Evolutionary conservation across 2,113 vertebrate species (phyloP).

Genomic region (Paralichthys olivaceus): DNA sequence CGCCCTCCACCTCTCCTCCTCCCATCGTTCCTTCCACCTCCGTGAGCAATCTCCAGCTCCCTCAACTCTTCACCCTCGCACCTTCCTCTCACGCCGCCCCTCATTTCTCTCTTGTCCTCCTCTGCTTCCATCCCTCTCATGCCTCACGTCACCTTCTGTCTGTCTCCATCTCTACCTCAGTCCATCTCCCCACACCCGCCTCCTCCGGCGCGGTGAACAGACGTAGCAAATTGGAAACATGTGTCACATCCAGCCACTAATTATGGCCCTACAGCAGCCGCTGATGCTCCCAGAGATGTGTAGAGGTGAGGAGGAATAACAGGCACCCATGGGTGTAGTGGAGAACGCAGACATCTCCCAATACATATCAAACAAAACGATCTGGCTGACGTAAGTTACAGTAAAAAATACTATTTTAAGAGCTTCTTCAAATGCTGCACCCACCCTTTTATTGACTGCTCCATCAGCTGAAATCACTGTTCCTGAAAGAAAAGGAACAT

Average conservation of each 20-base stretch:
- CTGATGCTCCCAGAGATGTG: slow-evolving; percentile 42
- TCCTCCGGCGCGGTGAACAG: slow-evolving; percentile 53
- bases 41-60: slow-evolving; percentile 30
- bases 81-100: background rate
- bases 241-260: slow-evolving; percentile 81
- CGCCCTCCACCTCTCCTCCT: slow-evolving; percentile 16
- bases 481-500: slow-evolving; percentile 32
- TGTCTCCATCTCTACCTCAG: slow-evolving; percentile 53
- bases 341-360: background rate
- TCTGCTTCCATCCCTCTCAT: background rate
- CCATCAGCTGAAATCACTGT: slow-evolving; percentile 30
- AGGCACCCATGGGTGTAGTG: slow-evolving; percentile 13
- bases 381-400: background rate
- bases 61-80: background rate
- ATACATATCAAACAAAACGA: background rate
- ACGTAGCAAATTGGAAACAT: slow-evolving; percentile 80
- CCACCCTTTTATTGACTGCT: slow-evolving; percentile 53
- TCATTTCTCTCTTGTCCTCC: background rate
- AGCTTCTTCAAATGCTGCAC: background rate
- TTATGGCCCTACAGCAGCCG: slow-evolving; percentile 64
- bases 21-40: slow-evolving; percentile 26
- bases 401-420: background rate
- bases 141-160: slow-evolving; percentile 51
- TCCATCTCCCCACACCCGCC: slow-evolving; percentile 16
- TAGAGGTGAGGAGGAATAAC: slow-evolving; percentile 32